These are phyloP conservation scores for Verasper variegatus DNA, from an alignment of 2,113 vertebrate species.

Conservation along the genomic window DNA sequence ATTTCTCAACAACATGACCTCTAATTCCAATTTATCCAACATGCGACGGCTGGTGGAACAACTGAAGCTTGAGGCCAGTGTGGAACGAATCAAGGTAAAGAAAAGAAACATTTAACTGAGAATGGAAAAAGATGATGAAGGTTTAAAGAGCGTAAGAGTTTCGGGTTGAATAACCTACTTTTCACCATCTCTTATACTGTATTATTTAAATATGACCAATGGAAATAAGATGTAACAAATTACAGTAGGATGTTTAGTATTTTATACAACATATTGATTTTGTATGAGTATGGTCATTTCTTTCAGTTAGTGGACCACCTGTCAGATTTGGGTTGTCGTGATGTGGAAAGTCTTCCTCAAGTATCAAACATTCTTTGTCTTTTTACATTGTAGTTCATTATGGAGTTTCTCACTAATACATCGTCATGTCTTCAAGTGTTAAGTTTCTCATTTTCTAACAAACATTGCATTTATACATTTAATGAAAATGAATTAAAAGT, in stretches of 20 bases:
- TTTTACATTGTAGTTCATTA: background rate
- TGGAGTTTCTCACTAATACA: background rate
- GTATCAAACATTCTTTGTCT: background rate
- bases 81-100: constrained; percentile 92
- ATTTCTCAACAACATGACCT: constrained; percentile 83
- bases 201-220: background rate
- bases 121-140: too few relatives aligned
- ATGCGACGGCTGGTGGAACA: constrained; percentile 91
- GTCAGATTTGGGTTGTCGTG: too few relatives aligned
- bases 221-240: background rate
- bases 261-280: too few relatives aligned
- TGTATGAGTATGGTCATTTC: too few relatives aligned
- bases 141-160: too few relatives aligned
- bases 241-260: background rate
- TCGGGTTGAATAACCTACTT: too few relatives aligned
- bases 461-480: background rate
- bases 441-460: background rate
- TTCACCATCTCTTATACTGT: too few relatives aligned
- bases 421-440: background rate
- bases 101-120: background rate
- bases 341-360: too few relatives aligned
- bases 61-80: constrained; percentile 90
- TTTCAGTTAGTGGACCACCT: too few relatives aligned
- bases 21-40: constrained; percentile 85
- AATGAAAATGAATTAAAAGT: background rate